Base-by-base conservation (phyloP, 2,888 invertebrate species). In the Pollenia angustigena region DNA sequence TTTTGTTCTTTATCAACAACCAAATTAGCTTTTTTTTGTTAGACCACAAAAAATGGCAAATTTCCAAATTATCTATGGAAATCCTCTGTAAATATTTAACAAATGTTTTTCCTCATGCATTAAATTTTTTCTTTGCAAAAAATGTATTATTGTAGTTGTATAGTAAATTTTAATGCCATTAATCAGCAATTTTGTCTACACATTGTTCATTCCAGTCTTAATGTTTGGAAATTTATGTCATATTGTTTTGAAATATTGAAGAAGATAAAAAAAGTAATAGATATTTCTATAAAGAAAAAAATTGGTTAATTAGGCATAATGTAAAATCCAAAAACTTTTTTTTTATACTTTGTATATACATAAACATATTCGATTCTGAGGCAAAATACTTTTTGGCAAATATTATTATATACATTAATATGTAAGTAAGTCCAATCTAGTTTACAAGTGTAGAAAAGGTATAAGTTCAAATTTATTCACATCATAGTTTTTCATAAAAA, bases 11-110 rank as follows among this genome's bases (percentile, higher is more conserved):
- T 81, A 84, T 87, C 87, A 87, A 68, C 46, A 76, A 81, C 58
- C 72, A 71, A 75, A 69, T 84, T 60, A 4, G 2, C 52, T 6
- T 71, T 52, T 58, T 75, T 66, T 68, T 46, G 75, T 76, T 83
- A 74, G 23, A 81, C 66, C 76, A 81, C 86, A 87, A 79, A 68
- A 85, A 81, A 78, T 87, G 84, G 84, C 87, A 87, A 84, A 56
- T 76, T 84, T 87, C 79, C 83, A 86, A 86, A 62, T 66, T 62
- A 81, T 80, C 64, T 81, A 66, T 81, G 86, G 80, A 87, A 87
- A 80, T 71, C 72, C 80, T 80, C 72, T 76, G 40, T 56, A 85
- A 80, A 52, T 69, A 56, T 44, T 64, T 42, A 44, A 58, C 44
- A 71, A 71, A 71, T 44, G 40, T 56, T 62, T 60, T 76, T 40